These are phyloP conservation scores for Papilio helenus DNA, from an alignment of 1,140 invertebrate species.

Conservation along the genomic window DNA sequence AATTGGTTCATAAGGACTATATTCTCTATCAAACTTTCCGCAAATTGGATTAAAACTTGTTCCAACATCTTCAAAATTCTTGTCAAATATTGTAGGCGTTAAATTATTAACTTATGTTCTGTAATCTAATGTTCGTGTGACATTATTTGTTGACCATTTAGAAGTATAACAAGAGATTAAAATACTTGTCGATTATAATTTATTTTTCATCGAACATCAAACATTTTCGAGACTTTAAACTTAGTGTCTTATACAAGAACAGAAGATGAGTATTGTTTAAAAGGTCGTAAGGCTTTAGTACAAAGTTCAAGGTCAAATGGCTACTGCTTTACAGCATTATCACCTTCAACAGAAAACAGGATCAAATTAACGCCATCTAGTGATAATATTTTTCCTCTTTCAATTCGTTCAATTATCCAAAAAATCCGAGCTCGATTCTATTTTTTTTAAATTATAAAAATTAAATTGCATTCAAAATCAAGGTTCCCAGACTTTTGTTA, in stretches of 20 bases:
- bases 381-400: background rate
- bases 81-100: background rate
- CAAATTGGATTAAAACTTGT: constrained; percentile 2
- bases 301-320: constrained; percentile 2
- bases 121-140: background rate
- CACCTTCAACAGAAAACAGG: background rate
- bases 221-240: no score
- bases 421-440: no score
- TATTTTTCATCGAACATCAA: no score
- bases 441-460: background rate
- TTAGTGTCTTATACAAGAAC: no score
- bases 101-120: background rate
- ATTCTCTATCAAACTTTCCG: constrained; percentile 7
- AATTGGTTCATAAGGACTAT: background rate
- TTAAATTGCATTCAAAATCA: background rate
- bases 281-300: background rate
- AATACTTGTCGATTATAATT: background rate
- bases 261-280: background rate
- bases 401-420: background rate
- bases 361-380: background rate
- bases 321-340: background rate
- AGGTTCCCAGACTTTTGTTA: constrained; percentile 20
- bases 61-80: background rate
- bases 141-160: background rate
- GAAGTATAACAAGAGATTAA: no score